Base-by-base conservation (phyloP, 2,797 vertebrate genomes). In the Aldrovandia affinis region DNA sequence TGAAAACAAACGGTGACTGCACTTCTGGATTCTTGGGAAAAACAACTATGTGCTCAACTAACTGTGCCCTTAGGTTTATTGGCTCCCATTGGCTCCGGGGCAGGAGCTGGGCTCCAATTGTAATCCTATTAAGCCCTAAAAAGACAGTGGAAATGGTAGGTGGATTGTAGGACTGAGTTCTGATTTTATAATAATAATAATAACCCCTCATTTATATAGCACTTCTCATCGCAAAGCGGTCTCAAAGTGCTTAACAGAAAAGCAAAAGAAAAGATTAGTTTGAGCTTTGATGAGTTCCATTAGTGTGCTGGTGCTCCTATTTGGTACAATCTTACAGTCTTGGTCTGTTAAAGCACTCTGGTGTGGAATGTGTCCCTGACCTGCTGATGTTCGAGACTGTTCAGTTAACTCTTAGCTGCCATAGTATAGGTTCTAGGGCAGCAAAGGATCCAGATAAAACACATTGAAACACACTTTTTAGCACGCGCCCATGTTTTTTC, bases 281-380 rank as follows among this genome's bases (percentile, higher is more conserved):
- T n/a, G n/a, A n/a, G n/a, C n/a, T n/a, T n/a, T n/a, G n/a, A n/a
- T n/a, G 28, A 15, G 47, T 36, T 73, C 33, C 15, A 20, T 22
- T 73, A 8, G 33, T 39, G 68, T 30, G 39, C 36, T 7, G 20
- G 15, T 12, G 33, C 18, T 14, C 15, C 12, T n/a, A 2, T 5
- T 20, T 3, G 3, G 42, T n/a, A 7, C 39, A 5, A 18, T 25
- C 80, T 36, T 25, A 7, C 73, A 77, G 39, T 2, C 0, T 28
- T 28, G 39, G 61, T 65, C 47, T 59, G 33, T 20, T 73, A 39
- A 42, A 84, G 39, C 9, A 80, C 3, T 59, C 33, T 22, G 33
- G 36, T 82, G 81, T 30, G 59, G 36, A 65, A 82, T 82, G 59
- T 68, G 44, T 55, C 18, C 25, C 54, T 12, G 52, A 20, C 78